Evolutionary conservation across 2,113 vertebrate species (phyloP).

Genomic region (Garra rufa): DNA sequence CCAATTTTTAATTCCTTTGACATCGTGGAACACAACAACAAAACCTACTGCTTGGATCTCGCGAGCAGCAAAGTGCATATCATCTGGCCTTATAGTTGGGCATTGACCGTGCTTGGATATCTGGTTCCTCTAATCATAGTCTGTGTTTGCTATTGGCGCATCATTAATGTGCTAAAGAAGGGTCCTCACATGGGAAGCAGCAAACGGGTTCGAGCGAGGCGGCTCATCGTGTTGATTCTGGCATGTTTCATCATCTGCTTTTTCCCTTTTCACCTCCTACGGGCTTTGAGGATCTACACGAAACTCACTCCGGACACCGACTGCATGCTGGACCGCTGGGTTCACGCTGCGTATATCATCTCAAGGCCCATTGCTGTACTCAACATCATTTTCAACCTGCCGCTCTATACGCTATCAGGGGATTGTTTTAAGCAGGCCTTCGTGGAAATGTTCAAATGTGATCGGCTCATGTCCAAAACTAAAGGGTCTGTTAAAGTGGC

Average conservation of each 20-base stretch:
- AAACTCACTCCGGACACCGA: conserved; percentile 24
- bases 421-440: conserved; percentile 76
- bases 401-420: conserved; percentile 71
- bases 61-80: conserved; percentile 50
- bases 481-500: conserved; percentile 29
- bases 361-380: conserved; percentile 73
- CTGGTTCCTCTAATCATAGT: conserved; percentile 75
- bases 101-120: conserved; percentile 68
- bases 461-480: conserved; percentile 3
- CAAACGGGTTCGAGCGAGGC: conserved; percentile 68
- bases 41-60: conserved; percentile 68
- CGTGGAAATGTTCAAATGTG: conserved; percentile 55
- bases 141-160: conserved; percentile 70
- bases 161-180: conserved; percentile 65
- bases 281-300: conserved; percentile 59
- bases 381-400: conserved; percentile 77
- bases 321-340: conserved; percentile 63
- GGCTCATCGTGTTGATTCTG: conserved; percentile 67
- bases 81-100: conserved; percentile 71
- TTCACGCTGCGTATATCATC: conserved; percentile 69
- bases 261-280: conserved; percentile 74
- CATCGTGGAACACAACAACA: neutral
- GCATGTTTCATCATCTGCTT: conserved; percentile 74
- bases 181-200: conserved; percentile 55
- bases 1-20: conserved; percentile 71